Evolutionary conservation across 2,797 vertebrate genomes (phyloP).

Genomic region (Syndactyla subalaris): DNA sequence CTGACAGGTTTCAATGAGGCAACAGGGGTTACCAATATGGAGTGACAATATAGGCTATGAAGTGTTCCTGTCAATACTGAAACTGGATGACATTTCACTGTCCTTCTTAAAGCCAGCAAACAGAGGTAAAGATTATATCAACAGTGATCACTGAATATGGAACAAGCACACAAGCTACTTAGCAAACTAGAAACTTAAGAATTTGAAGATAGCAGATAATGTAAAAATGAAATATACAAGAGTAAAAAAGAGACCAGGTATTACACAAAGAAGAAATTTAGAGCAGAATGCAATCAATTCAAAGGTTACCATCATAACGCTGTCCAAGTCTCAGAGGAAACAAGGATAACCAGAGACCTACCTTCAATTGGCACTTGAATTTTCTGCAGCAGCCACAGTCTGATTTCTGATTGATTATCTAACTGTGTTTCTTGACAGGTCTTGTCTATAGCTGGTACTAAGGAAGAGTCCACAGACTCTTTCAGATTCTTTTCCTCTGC

Average conservation of each 20-base stretch:
- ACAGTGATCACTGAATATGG: not conserved
- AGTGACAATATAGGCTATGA: not conserved
- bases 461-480: constrained; percentile 69
- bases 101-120: not conserved
- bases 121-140: not conserved
- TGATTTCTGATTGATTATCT: constrained; percentile 89
- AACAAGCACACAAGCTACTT: not conserved
- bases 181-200: not conserved
- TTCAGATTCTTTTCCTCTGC: constrained; percentile 63
- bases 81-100: not conserved
- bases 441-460: constrained; percentile 71
- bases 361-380: constrained; percentile 97
- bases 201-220: not conserved
- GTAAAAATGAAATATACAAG: not conserved
- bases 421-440: constrained; percentile 73
- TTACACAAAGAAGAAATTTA: not conserved
- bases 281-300: not conserved
- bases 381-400: constrained; percentile 91
- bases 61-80: not conserved
- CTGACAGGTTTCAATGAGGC: not conserved
- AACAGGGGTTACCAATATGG: not conserved
- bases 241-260: not conserved
- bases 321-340: constrained; percentile 47
- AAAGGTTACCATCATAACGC: not conserved
- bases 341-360: constrained; percentile 67